Evolutionary conservation across 2,797 vertebrate genomes (phyloP), one percentile per base, ranked within the genome.

Genomic region (Pampus argenteus): DNA sequence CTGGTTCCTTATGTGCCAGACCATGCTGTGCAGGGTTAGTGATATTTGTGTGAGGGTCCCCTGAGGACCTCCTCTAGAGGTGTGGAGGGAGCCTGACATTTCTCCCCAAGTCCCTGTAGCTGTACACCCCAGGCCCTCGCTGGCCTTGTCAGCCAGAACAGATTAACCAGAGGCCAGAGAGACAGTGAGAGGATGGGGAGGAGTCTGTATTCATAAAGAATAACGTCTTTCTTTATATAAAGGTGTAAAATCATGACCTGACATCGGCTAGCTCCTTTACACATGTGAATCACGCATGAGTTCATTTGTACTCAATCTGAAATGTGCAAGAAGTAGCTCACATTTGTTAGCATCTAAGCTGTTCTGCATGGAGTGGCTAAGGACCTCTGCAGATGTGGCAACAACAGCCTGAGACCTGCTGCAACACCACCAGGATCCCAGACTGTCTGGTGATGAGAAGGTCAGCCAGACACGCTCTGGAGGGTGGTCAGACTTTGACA

Each of bases 71-170:
- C 67, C 73, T 91, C 83, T 63, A 79, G 88, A 84, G 79, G 85
- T 87, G 85, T 81, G 86, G 77, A 82, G 82, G 81, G 83, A 90
- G 87, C 66, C 74, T 92, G 92, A 93, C 92, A 93, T 93, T 93
- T 92, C 70, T 81, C 63, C 52, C 68, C 63, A 51, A 73, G 68
- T 88, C 85, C 88, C 90, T 60, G 76, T 85, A 83, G 82, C 82
- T 90, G 71, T 70, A 73, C 81, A 90, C 88, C 85, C 74, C 81
- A 75, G 86, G 86, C 85, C 47, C 38, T 85, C 13, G 6, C 66
- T 85, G 79, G 80, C 85, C 88, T 86, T 84, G 85, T 91, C 85
- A 90, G 83, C 76, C 78, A 82, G 79, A 85, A 72, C 68, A 82
- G 87, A 88, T 91, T 90, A 83, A 80, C 71, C 50, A 74, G 44